Base-by-base conservation (phyloP, 2,888 invertebrate species). In the Agrotis puta region DNA sequence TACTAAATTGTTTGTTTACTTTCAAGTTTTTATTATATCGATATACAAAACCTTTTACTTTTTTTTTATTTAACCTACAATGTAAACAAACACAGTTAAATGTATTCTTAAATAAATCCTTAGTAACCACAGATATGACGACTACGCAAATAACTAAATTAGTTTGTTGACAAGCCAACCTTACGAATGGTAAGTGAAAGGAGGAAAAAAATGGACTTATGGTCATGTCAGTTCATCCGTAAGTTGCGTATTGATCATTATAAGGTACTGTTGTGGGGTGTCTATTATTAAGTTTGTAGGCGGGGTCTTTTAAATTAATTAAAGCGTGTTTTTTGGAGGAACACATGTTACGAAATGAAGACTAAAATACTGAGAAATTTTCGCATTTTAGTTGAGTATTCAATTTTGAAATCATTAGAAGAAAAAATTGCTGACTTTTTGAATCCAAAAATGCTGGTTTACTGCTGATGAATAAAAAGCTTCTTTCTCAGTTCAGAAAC, bases 121-220 rank as follows among this genome's bases (percentile, higher is more conserved):
- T 11, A 39, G 11, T 39, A n/a, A 39, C 14, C 5, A 47, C 16
- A 24, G 14, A 0, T 43, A 33, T 27, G 6, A 57, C 20, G 16
- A 56, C 6, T 33, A 43, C 74, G 74, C 71, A 74, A 43, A 57
- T 24, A 47, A 24, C 24, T 27, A 39, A 18, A 75, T 47, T 22
- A 39, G 14, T 64, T 39, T 45, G 48, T 65, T 45, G 27, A 56
- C 24, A 64, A 24, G 56, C 50, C 11, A 39, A 11, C 11, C 39
- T 39, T 43, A 45, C 22, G 22, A 45, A 62, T 43, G 27, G 16
- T 48, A 58, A 63, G 74, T 78, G 62, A 74, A 78, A 74, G 74
- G 72, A 70, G 62, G 50, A 59, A 57, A 64, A 45, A 54, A 58
- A 56, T 18, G 22, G 16, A 20, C 9, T 11, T 0, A 5, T 39